These are phyloP conservation scores for Leptinotarsa texana DNA, from an alignment of 1,140 invertebrate genomes.

Conservation along the genomic window DNA sequence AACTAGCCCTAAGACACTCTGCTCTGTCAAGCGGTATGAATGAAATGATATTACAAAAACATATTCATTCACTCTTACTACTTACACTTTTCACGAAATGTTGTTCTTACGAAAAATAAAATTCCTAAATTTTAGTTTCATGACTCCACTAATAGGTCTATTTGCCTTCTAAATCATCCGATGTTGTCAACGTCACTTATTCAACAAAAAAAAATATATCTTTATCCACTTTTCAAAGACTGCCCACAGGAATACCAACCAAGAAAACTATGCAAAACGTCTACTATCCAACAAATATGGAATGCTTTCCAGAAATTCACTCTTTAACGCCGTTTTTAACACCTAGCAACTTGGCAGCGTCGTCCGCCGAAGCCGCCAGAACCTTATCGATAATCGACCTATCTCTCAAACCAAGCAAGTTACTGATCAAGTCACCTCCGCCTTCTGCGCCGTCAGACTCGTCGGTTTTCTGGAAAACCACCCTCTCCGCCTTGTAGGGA, in stretches of 20 bases:
- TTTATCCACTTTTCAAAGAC: slow-evolving; percentile 1
- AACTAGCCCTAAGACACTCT: too few species aligned
- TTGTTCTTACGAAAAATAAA: too few species aligned
- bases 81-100: too few species aligned
- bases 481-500: slow-evolving; percentile 14
- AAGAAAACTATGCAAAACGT: background rate
- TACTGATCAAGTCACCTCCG: slow-evolving; percentile 79
- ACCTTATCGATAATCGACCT: slow-evolving; percentile 86
- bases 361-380: slow-evolving; percentile 78
- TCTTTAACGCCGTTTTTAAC: slow-evolving; percentile 64
- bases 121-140: too few species aligned
- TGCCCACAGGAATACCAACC: background rate
- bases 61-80: too few species aligned
- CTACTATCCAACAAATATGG: background rate
- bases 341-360: slow-evolving; percentile 84
- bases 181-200: too few species aligned
- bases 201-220: slow-evolving; percentile 5
- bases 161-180: too few species aligned
- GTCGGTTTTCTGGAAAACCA: slow-evolving; percentile 53
- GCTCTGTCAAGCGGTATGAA: too few species aligned
- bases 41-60: too few species aligned
- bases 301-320: slow-evolving; percentile 22
- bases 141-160: too few species aligned
- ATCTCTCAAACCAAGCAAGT: slow-evolving; percentile 84
- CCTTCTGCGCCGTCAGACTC: slow-evolving; percentile 62